Percentiles rank a stretch among this genome's conserved stretches.
Evolutionary conservation across 1,140 invertebrate species (phyloP).

Genomic region (Papilio polyxenes): DNA sequence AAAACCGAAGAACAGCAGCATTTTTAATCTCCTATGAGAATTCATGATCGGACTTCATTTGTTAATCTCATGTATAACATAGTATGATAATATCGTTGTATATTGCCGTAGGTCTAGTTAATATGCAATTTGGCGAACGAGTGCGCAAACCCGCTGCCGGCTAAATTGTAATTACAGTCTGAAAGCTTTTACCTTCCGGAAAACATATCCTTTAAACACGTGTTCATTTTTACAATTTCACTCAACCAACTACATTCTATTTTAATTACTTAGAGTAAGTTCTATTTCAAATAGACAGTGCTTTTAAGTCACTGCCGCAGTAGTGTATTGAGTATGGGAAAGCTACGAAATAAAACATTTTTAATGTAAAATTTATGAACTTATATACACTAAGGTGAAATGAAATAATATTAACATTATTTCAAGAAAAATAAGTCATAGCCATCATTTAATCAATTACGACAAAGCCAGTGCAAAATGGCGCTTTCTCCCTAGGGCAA

Average conservation of each 20-base stretch:
- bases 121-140: conserved; percentile 35
- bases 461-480: background rate
- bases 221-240: background rate
- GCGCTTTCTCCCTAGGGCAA: background rate
- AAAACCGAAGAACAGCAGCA: too few species aligned
- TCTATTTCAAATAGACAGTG: too few species aligned
- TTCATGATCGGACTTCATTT: background rate
- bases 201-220: background rate
- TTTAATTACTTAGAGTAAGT: too few species aligned
- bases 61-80: background rate
- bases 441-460: background rate
- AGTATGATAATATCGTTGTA: background rate
- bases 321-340: too few species aligned
- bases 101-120: conserved; percentile 20
- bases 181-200: background rate
- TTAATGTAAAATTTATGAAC: too few species aligned
- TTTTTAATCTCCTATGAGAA: background rate
- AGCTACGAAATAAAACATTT: too few species aligned
- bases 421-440: background rate
- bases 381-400: too few species aligned
- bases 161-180: conserved; percentile 6
- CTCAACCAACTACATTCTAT: background rate
- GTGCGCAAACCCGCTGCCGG: background rate
- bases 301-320: too few species aligned
- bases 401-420: too few species aligned